Percentiles rank a stretch among this genome's conserved stretches.
Evolutionary conservation across 2,797 vertebrate species (phyloP).

Genomic region (Phoeniculus purpureus): DNA sequence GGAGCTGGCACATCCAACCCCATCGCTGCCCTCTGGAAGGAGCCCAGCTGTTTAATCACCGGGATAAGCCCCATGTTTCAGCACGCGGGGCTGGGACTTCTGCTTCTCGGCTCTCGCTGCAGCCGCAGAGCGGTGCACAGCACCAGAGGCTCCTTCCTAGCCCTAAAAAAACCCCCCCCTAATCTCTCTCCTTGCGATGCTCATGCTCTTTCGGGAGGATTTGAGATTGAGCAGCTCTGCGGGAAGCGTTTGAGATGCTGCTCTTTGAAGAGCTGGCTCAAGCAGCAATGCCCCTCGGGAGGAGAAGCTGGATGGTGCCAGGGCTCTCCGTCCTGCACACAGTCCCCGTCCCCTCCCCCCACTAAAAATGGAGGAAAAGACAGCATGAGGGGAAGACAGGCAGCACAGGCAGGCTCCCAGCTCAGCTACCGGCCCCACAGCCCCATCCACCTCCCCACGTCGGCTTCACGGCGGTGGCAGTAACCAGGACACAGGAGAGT

Average conservation of each 20-base stretch:
- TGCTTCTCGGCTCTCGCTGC: not conserved
- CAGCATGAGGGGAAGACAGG: not conserved
- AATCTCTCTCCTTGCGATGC: constrained; percentile 19
- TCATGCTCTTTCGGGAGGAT: not conserved
- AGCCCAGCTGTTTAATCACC: constrained; percentile 20
- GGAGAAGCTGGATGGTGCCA: not conserved
- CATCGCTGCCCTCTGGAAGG: constrained; percentile 45
- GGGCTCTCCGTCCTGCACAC: not conserved
- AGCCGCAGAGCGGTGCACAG: not conserved
- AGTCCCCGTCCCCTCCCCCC: too few relatives aligned
- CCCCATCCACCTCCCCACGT: fast-evolving
- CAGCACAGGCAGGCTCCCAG: not conserved
- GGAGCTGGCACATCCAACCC: not conserved
- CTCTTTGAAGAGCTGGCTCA: not conserved
- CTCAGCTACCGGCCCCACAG: not conserved
- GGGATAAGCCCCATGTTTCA: not conserved
- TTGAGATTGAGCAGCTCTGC: not conserved
- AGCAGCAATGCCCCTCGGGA: not conserved
- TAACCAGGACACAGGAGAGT: not conserved
- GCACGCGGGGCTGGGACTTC: not conserved
- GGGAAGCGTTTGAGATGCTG: constrained; percentile 35
- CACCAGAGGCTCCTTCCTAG: not conserved
- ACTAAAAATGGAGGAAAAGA: not conserved
- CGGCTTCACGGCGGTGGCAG: fast-evolving
- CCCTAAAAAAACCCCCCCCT: not conserved